Conservation (phyloP, 2,113 vertebrate species). For the Calidris pugnax region DNA sequence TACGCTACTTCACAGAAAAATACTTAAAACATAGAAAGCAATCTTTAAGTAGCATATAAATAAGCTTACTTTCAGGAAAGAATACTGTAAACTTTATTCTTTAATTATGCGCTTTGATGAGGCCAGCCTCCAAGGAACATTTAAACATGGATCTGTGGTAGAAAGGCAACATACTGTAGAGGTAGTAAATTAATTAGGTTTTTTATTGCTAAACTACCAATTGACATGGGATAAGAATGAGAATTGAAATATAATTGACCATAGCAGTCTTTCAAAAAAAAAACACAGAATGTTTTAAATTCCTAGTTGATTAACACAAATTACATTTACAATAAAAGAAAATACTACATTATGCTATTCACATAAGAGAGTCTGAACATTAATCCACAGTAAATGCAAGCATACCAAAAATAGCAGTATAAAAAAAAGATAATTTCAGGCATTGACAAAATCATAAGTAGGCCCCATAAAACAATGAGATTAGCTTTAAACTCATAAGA, state of each 20-base stretch:
- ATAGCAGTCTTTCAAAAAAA: background rate
- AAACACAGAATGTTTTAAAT: background rate
- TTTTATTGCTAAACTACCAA: constrained; percentile 3
- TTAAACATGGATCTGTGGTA: background rate
- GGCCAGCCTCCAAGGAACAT: background rate
- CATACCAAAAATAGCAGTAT: background rate
- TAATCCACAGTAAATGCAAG: background rate
- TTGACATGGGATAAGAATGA: background rate
- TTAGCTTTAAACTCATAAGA: background rate
- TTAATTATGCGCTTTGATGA: background rate
- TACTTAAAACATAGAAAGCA: background rate
- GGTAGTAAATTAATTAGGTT: background rate
- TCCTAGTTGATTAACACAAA: background rate
- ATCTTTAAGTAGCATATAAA: background rate
- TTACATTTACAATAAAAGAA: background rate
- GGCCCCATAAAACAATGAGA: background rate
- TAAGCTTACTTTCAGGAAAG: background rate
- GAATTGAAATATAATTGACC: background rate
- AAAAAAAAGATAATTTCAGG: background rate
- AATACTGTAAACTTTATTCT: background rate
- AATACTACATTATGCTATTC: background rate
- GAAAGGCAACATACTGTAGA: background rate
- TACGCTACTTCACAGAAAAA: background rate
- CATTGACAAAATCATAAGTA: background rate
- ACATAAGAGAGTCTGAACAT: background rate